These are phyloP conservation scores for Nezara viridula DNA, from an alignment of 2,888 invertebrate genomes.

Conservation along the genomic window DNA sequence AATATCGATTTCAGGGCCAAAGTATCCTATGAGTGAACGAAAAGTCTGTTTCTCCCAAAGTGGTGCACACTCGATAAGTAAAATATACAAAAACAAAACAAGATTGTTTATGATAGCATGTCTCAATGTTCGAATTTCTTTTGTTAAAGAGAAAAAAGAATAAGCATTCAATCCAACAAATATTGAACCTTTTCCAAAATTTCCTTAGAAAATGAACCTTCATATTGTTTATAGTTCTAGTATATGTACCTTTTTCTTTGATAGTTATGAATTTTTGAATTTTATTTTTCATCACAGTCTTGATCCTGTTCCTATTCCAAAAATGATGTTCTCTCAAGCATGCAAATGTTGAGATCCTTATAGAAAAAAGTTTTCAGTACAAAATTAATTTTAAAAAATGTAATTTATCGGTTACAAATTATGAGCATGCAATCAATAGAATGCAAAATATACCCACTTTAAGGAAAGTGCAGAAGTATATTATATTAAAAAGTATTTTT, in stretches of 20 bases:
- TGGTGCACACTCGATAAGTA: slow-evolving; percentile 59
- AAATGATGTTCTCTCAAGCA: slow-evolving; percentile 5
- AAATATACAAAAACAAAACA: slow-evolving; percentile 38
- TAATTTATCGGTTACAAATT: background rate
- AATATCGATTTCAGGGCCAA: slow-evolving; percentile 62
- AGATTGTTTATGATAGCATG: slow-evolving; percentile 4
- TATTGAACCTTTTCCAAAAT: background rate
- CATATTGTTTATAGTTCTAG: slow-evolving; percentile 5
- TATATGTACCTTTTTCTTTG: slow-evolving; percentile 2
- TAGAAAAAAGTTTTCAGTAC: background rate
- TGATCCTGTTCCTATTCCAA: background rate
- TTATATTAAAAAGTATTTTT: background rate
- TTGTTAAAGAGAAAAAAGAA: background rate
- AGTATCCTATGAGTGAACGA: slow-evolving; percentile 57
- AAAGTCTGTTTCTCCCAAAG: slow-evolving; percentile 60
- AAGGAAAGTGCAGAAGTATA: background rate
- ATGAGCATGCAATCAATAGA: slow-evolving; percentile 27
- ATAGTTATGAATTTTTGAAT: slow-evolving; percentile 5
- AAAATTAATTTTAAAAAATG: background rate
- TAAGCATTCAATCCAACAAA: background rate
- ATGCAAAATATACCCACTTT: background rate
- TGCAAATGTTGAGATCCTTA: background rate
- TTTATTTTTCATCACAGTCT: background rate
- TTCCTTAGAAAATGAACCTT: background rate
- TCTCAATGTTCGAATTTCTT: background rate